These are phyloP conservation scores for Ditula angustiorana DNA, from an alignment of 2,888 invertebrate species.

Conservation along the genomic window DNA sequence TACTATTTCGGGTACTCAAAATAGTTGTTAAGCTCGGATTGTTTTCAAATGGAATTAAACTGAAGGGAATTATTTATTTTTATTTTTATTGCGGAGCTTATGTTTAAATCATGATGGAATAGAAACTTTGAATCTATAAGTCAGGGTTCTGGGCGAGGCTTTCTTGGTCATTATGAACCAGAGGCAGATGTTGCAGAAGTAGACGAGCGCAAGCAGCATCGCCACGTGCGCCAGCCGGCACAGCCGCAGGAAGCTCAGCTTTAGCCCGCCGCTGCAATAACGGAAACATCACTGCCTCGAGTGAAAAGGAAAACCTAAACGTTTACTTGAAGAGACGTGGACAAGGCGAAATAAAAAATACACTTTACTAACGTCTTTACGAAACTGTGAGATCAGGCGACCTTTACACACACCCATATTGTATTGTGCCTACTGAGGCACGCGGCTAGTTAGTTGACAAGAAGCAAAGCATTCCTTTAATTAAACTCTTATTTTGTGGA, in stretches of 20 bases:
- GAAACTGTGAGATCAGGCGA: too few relatives aligned
- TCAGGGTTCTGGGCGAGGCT: constrained; percentile 62
- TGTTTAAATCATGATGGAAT: constrained; percentile 51
- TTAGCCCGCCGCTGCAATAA: constrained; percentile 72
- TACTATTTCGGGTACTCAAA: too few relatives aligned
- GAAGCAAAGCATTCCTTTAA: too few relatives aligned
- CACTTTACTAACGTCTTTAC: too few relatives aligned
- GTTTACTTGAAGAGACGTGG: too few relatives aligned
- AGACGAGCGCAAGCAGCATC: constrained; percentile 74
- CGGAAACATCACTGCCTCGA: not conserved
- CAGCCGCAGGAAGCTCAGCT: constrained; percentile 72
- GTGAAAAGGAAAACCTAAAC: too few relatives aligned
- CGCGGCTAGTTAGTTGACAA: too few relatives aligned
- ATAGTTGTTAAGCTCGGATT: not conserved
- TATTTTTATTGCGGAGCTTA: constrained; percentile 42
- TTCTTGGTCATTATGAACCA: constrained; percentile 78
- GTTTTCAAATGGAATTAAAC: not conserved
- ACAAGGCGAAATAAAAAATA: too few relatives aligned
- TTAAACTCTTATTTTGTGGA: too few relatives aligned
- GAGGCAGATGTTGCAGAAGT: constrained; percentile 76
- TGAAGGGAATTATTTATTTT: constrained; percentile 15
- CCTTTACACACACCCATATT: too few relatives aligned
- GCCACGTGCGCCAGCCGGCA: constrained; percentile 74
- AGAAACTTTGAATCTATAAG: constrained; percentile 66
- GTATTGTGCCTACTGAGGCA: too few relatives aligned